Base-by-base conservation (phyloP, 2,113 vertebrate species). In the Alligator sinensis region DNA sequence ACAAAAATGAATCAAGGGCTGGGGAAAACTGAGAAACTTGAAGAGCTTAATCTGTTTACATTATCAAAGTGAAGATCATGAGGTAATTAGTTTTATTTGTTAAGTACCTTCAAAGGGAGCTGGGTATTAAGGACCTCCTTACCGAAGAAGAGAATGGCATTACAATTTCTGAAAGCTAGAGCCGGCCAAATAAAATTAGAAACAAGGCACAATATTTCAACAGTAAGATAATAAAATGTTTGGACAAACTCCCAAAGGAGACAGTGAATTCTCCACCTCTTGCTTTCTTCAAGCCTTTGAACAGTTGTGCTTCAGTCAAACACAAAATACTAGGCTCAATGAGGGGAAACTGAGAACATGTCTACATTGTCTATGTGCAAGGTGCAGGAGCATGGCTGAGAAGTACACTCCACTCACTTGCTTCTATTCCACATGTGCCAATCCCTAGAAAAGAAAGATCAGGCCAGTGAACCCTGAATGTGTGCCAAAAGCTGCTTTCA, bases 141-240 rank as follows among this genome's bases (percentile, higher is more conserved):
- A 83, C 38, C 3, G 1, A 0, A 16, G 82, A 60, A 54, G 64
- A 55, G 25, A 22, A 28, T 72, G 79, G 30, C 14, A 3, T 5
- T 87, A 34, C 24, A 21, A 2, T 1, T 0, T 1, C 84, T 60
- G 68, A 5, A 75, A 55, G 61, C 22, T 62, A 24, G 24, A 24
- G 19, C 9, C 19, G 10, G 61, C 25, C 11, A 62, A 18, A 24
- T 62, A 21, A 62, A 62, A 62, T 62, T 62, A 62, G 83, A 72
- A 72, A 47, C 6, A 24, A 47, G 74, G 11, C 21, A 11, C 0
- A 0, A 62, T 14, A 30, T 76, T 77, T 47, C 60, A 15, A 30
- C 93, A 86, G 70, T 19, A n/a, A 90, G 62, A 59, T 55, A 47
- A 47, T 47, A 24, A 8, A 61, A 17, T 21, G 4, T 62, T 24